These are phyloP conservation scores for Callionymus lyra DNA, from an alignment of 2,113 vertebrate genomes.

Conservation along the genomic window DNA sequence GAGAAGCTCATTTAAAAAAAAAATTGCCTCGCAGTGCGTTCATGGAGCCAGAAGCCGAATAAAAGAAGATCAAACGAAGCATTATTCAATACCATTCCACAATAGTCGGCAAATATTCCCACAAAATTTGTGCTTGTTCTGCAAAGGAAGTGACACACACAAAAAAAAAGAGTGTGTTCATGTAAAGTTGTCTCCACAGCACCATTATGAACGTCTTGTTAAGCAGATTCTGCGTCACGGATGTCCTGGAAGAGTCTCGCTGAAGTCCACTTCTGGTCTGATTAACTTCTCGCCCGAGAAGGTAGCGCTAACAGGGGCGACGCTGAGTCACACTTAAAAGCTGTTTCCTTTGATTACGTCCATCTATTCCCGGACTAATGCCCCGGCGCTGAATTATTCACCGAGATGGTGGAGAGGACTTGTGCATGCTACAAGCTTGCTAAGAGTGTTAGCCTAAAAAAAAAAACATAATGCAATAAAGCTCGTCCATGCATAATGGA, in stretches of 20 bases:
- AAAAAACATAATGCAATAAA: slow-evolving; percentile 65
- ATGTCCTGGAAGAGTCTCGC: slow-evolving; percentile 13
- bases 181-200: neutral
- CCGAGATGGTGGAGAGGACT: slow-evolving; percentile 39
- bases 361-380: slow-evolving; percentile 54
- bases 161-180: slow-evolving; percentile 1
- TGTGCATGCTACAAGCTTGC: slow-evolving; percentile 54
- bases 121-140: neutral
- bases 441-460: slow-evolving; percentile 59
- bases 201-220: neutral
- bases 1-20: slow-evolving; percentile 12
- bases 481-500: slow-evolving; percentile 56
- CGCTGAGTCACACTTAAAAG: slow-evolving; percentile 41
- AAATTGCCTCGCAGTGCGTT: neutral
- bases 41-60: neutral
- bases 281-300: slow-evolving; percentile 40
- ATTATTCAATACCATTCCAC: slow-evolving; percentile 10
- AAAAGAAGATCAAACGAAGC: slow-evolving; percentile 9
- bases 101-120: slow-evolving; percentile 10
- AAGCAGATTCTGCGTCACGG: neutral
- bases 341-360: slow-evolving; percentile 61
- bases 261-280: slow-evolving; percentile 24
- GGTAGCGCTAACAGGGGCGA: slow-evolving; percentile 33
- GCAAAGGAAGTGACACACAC: slow-evolving; percentile 2
- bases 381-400: slow-evolving; percentile 60